A percentile compares a stretch with the other conserved stretches of the same genome.
phyloP scores from a whole-genome alignment of 2,888 invertebrate species.

The Rhingia rostrata region DNA sequence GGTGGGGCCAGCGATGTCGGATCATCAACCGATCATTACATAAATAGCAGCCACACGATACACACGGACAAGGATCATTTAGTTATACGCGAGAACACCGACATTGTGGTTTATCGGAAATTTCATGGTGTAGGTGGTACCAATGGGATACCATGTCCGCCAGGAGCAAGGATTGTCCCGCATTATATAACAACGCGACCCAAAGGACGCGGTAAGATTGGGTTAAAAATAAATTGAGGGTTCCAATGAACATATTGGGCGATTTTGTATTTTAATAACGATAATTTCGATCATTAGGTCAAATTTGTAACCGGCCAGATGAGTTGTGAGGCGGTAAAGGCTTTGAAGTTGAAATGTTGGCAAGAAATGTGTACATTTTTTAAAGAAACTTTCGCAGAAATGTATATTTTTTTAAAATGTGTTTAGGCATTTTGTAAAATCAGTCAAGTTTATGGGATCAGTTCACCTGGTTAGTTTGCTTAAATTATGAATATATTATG shows the following conservation, averaged over 20 bases:
- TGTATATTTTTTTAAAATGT: too few species aligned
- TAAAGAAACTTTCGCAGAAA: too few species aligned
- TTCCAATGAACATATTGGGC: slow-evolving; percentile 5
- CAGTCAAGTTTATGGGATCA: too few species aligned
- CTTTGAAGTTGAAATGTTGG: slow-evolving; percentile 15
- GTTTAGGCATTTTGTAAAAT: too few species aligned
- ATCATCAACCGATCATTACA: slow-evolving; percentile 75
- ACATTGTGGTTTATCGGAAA: slow-evolving; percentile 81
- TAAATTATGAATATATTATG: too few species aligned
- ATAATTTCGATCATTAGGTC: slow-evolving; percentile 6
- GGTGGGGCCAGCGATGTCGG: slow-evolving; percentile 63
- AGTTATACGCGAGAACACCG: slow-evolving; percentile 80
- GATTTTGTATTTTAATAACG: slow-evolving; percentile 30
- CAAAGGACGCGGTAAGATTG: slow-evolving; percentile 80
- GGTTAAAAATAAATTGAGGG: slow-evolving; percentile 33
- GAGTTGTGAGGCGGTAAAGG: background rate
- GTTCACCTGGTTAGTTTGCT: too few species aligned
- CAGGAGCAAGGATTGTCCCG: slow-evolving; percentile 80
- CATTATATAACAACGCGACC: slow-evolving; percentile 79
- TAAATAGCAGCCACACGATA: slow-evolving; percentile 76
- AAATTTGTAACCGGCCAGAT: background rate
- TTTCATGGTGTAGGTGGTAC: slow-evolving; percentile 65
- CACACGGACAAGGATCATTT: slow-evolving; percentile 79
- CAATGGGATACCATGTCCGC: slow-evolving; percentile 80
- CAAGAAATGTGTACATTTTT: too few species aligned